A percentile compares a stretch with the other conserved stretches of the same genome.
Evolutionary conservation across 2,888 invertebrate species (phyloP).

Genomic region (Steinernema carpocapsae): DNA sequence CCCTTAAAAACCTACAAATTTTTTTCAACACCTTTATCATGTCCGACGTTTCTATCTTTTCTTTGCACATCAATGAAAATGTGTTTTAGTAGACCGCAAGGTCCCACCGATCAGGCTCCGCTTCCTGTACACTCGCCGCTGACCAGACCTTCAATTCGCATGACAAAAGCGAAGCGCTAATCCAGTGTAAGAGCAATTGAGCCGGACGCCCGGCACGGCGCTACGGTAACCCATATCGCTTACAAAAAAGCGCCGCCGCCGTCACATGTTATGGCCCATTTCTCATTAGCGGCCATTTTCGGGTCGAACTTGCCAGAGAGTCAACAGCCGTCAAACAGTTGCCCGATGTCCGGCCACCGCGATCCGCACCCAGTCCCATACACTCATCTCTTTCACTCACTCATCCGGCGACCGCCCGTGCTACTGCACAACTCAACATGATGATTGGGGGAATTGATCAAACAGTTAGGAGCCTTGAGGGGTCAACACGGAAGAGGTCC

Average conservation of each 20-base stretch:
- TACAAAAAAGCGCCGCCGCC: constrained; percentile 31
- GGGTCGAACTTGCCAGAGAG: constrained; percentile 35
- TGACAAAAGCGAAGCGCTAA: constrained; percentile 32
- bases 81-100: too few relatives aligned
- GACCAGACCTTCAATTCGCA: neutral
- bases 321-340: constrained; percentile 35
- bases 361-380: neutral
- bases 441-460: constrained; percentile 8
- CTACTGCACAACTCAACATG: constrained; percentile 30
- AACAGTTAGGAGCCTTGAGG: constrained; percentile 13
- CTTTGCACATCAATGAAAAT: too few relatives aligned
- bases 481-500: constrained; percentile 5
- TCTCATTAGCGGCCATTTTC: constrained; percentile 35
- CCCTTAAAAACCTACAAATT: too few relatives aligned
- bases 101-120: too few relatives aligned
- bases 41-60: too few relatives aligned
- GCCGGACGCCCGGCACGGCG: neutral
- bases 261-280: constrained; percentile 35
- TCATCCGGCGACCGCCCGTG: constrained; percentile 16
- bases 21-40: constrained; percentile 5
- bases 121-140: too few relatives aligned
- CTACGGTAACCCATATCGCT: constrained; percentile 30
- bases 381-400: neutral
- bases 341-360: constrained; percentile 5
- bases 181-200: constrained; percentile 35